phyloP scores from a whole-genome alignment of 2,888 invertebrate genomes.

The Campoplex nolae region DNA sequence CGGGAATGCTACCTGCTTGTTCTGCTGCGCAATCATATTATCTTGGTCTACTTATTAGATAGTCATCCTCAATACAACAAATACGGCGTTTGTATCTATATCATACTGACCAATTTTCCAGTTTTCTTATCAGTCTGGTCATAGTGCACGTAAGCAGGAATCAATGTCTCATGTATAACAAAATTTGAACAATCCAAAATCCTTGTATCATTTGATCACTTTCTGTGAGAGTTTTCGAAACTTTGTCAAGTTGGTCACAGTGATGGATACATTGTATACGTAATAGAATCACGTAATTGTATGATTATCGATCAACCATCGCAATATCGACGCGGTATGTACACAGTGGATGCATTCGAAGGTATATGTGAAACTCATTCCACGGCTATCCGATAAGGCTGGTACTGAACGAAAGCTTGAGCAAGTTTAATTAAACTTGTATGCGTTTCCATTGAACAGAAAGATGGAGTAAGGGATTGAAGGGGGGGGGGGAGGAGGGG shows the following conservation, averaged over 20 bases:
- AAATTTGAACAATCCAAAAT: not conserved
- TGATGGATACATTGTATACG: not conserved
- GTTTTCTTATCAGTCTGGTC: not conserved
- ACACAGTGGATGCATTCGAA: not conserved
- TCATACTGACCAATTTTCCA: not conserved
- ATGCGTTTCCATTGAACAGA: slow-evolving; percentile 65
- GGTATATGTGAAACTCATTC: slow-evolving; percentile 52
- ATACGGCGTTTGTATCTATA: not conserved
- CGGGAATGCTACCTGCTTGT: too few relatives aligned
- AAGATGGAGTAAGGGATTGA: slow-evolving; percentile 38
- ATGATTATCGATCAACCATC: slow-evolving; percentile 56
- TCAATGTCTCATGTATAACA: not conserved
- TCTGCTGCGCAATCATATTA: too few relatives aligned
- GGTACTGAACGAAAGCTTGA: slow-evolving; percentile 50
- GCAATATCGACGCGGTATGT: slow-evolving; percentile 37
- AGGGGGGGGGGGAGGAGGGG: not conserved
- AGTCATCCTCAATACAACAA: not conserved
- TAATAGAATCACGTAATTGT: slow-evolving; percentile 22
- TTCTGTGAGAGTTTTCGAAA: slow-evolving; percentile 14
- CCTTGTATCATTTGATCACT: not conserved
- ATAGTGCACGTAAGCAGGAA: not conserved
- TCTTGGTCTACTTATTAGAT: too few relatives aligned
- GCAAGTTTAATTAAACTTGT: slow-evolving; percentile 79
- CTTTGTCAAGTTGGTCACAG: slow-evolving; percentile 9
- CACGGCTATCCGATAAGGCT: slow-evolving; percentile 51